These are phyloP conservation scores for Palythoa caribaeorum DNA, from an alignment of 92 coral and sea anemone genomes.

Conservation along the genomic window DNA sequence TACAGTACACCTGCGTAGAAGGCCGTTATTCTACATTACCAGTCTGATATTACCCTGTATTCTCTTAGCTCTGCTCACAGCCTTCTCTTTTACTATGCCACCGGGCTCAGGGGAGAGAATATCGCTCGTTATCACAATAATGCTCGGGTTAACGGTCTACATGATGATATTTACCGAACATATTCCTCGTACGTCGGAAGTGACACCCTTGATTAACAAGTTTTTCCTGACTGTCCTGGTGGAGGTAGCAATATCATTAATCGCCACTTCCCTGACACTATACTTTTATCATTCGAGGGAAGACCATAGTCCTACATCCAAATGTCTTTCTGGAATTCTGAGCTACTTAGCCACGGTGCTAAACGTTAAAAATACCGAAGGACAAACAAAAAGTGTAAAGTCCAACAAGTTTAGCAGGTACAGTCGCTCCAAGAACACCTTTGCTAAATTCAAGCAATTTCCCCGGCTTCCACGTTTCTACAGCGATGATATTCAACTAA, in stretches of 20 bases:
- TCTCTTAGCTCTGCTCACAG: constrained; percentile 77
- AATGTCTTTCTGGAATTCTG: constrained; percentile 68
- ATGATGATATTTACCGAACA: constrained; percentile 96
- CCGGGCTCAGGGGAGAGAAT: constrained; percentile 95
- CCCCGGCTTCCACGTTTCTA: constrained; percentile 49
- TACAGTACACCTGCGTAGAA: constrained; percentile 77
- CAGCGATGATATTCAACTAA: constrained; percentile 31
- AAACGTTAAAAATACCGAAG: constrained; percentile 50
- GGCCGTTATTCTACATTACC: constrained; percentile 86
- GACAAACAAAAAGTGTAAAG: background rate
- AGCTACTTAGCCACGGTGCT: constrained; percentile 66
- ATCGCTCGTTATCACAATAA: constrained; percentile 86
- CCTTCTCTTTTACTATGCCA: constrained; percentile 86
- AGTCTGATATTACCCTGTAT: constrained; percentile 94
- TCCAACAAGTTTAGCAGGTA: background rate
- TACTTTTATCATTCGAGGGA: constrained; percentile 86
- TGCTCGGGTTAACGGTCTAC: constrained; percentile 93
- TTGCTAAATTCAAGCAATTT: constrained; percentile 27
- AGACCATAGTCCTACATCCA: constrained; percentile 67
- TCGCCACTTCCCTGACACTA: constrained; percentile 86
- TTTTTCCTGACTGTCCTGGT: constrained; percentile 84
- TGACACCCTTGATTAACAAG: constrained; percentile 83
- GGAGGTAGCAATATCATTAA: constrained; percentile 79
- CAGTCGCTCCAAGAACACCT: background rate
- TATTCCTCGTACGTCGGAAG: constrained; percentile 89